Conservation (phyloP, 2,888 invertebrate genomes). For the Antitype chi region DNA sequence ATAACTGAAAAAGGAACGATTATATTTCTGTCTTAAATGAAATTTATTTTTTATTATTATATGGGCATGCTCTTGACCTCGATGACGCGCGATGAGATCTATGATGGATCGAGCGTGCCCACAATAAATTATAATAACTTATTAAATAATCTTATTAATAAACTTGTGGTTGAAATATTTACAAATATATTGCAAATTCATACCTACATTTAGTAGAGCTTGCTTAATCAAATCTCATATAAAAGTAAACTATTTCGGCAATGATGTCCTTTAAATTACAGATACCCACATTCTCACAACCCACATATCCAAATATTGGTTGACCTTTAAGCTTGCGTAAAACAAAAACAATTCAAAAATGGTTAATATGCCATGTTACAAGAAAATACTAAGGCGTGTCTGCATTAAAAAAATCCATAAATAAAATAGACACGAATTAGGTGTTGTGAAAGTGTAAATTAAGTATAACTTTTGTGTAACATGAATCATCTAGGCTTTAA, state of each 20-base stretch:
- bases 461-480: too few relatives aligned
- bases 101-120: too few relatives aligned
- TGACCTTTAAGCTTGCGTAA: constrained; percentile 25
- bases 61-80: too few relatives aligned
- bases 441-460: background rate
- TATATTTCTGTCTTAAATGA: background rate
- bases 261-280: background rate
- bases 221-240: background rate
- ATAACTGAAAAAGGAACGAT: background rate
- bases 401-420: background rate
- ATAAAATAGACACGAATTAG: background rate
- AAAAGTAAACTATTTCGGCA: constrained; percentile 1
- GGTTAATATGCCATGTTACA: constrained; percentile 3
- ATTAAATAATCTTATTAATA: background rate
- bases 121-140: too few relatives aligned
- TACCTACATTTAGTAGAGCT: background rate
- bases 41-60: background rate
- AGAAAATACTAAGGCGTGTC: background rate
- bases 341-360: constrained; percentile 25
- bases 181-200: constrained; percentile 1
- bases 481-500: background rate
- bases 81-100: too few relatives aligned
- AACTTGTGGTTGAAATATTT: background rate
- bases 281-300: constrained; percentile 41
- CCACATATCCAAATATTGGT: background rate